phyloP scores from a whole-genome alignment of 1,140 invertebrate species.

The Drosophila melanogaster region DNA sequence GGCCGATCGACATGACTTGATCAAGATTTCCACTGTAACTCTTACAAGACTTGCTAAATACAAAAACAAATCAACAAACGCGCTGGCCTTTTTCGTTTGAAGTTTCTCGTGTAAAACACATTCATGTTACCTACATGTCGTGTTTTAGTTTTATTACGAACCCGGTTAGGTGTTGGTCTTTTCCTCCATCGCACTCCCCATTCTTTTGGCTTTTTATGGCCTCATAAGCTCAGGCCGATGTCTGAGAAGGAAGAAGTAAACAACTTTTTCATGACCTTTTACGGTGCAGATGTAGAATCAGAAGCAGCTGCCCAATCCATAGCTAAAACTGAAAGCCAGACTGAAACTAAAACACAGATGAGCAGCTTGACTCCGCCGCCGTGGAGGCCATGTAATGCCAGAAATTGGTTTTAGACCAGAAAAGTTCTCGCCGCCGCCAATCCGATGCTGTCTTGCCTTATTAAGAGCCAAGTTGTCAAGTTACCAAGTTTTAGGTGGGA shows the following conservation, averaged over 20 bases:
- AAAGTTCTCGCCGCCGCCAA: conserved; percentile 20
- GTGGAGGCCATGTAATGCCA: conserved; percentile 45
- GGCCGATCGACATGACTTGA: conserved; percentile 19
- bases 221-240: conserved; percentile 31
- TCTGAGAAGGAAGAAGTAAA: conserved; percentile 29
- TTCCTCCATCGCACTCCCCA: conserved; percentile 4
- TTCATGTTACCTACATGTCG: conserved; percentile 44
- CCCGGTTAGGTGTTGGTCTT: conserved; percentile 33
- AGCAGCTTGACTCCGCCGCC: conserved; percentile 6
- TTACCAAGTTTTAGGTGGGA: conserved; percentile 22
- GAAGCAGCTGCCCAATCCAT: conserved; percentile 27
- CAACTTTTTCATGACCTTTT: conserved; percentile 65
- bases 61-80: conserved; percentile 7
- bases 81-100: conserved; percentile 24
- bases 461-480: conserved; percentile 17
- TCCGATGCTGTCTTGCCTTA: conserved; percentile 48
- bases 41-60: conserved; percentile 20
- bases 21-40: conserved; percentile 18
- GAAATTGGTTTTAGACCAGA: conserved; percentile 46
- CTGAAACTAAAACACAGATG: conserved; percentile 15
- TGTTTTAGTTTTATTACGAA: conserved; percentile 52
- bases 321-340: conserved; percentile 19
- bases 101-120: conserved; percentile 61
- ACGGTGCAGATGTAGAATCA: conserved; percentile 38
- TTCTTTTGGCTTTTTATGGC: conserved; percentile 58